phyloP scores from a whole-genome alignment of 2,888 invertebrate genomes.

The Kryphioiulus occultus region DNA sequence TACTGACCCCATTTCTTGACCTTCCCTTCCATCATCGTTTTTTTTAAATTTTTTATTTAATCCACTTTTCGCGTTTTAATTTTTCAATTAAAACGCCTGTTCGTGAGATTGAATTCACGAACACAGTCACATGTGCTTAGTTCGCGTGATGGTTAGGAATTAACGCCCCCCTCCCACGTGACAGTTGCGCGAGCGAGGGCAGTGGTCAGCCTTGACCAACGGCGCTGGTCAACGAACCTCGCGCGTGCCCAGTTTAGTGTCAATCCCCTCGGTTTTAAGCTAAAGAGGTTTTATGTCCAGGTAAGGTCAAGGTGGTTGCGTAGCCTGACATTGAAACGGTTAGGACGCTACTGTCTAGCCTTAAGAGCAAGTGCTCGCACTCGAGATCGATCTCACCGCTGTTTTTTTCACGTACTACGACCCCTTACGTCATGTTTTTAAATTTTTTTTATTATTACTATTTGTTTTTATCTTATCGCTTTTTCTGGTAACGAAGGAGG shows the following conservation, averaged over 20 bases:
- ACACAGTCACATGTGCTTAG: background rate
- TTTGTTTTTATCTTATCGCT: background rate
- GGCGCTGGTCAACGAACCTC: background rate
- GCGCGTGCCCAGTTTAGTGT: background rate
- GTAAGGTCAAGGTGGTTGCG: background rate
- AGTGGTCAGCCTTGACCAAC: slow-evolving; percentile 2
- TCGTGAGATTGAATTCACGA: background rate
- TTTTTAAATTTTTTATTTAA: background rate
- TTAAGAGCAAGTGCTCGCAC: too few relatives aligned
- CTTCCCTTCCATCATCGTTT: background rate
- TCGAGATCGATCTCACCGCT: too few relatives aligned
- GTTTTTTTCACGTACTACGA: background rate
- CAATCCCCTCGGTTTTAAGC: background rate
- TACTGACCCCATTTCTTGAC: background rate
- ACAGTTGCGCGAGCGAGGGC: background rate
- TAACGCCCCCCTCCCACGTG: background rate
- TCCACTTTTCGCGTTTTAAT: background rate
- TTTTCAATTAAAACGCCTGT: background rate
- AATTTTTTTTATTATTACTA: too few relatives aligned
- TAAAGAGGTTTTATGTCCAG: slow-evolving; percentile 10
- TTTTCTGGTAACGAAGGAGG: background rate
- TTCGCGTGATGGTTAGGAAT: background rate
- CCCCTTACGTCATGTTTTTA: too few relatives aligned
- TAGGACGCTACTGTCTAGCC: too few relatives aligned
- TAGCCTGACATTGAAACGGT: background rate